These are phyloP conservation scores for Tetheella fluctuosa DNA, from an alignment of 2,888 invertebrate genomes.

Conservation along the genomic window DNA sequence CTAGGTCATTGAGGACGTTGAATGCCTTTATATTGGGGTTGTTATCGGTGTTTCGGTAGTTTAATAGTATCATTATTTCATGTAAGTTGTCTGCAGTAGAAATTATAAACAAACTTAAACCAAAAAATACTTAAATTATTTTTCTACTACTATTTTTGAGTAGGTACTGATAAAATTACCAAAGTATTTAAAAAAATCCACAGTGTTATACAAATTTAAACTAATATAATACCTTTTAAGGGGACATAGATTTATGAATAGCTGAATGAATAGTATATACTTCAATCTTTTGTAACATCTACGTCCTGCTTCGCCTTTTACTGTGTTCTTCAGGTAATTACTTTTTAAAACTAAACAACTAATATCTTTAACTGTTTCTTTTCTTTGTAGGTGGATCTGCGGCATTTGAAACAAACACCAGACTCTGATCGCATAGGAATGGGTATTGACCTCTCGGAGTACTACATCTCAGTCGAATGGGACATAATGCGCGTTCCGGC, in stretches of 20 bases:
- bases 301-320: too few relatives aligned
- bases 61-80: neutral
- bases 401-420: conserved; percentile 93
- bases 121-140: neutral
- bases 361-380: conserved; percentile 16
- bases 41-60: conserved; percentile 14
- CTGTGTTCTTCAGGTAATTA: too few relatives aligned
- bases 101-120: conserved; percentile 18
- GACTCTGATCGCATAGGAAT: conserved; percentile 95
- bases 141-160: neutral
- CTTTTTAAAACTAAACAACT: too few relatives aligned
- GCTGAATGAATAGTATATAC: too few relatives aligned
- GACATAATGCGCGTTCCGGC: conserved; percentile 97
- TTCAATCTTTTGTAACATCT: too few relatives aligned
- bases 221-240: too few relatives aligned
- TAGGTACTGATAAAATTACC: too few relatives aligned
- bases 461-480: conserved; percentile 99
- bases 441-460: conserved; percentile 96
- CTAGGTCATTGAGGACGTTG: conserved; percentile 18
- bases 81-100: neutral
- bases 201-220: too few relatives aligned
- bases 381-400: conserved; percentile 91
- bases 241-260: too few relatives aligned
- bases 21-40: conserved; percentile 19
- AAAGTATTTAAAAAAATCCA: too few relatives aligned